Evolutionary conservation across 2,797 vertebrate genomes (phyloP).

Genomic region (Pseudotriccus pelzelni): DNA sequence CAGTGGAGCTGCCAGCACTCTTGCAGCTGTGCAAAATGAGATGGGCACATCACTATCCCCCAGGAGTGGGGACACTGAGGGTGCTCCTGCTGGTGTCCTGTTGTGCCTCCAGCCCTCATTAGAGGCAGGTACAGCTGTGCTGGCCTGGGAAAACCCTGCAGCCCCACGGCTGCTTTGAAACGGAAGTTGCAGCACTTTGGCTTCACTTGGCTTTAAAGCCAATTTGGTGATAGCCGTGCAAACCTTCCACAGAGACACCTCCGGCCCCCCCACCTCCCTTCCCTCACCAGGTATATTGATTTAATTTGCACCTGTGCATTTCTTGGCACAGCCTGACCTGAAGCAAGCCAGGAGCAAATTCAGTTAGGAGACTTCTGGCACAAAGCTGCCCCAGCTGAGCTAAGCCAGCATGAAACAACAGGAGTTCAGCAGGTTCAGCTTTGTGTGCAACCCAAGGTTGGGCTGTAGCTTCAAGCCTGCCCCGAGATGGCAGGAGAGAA

Average conservation of each 20-base stretch:
- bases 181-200: accelerated
- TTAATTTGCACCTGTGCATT: constrained; percentile 57
- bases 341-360: constrained; percentile 23
- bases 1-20: background rate
- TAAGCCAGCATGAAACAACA: background rate
- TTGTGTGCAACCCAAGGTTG: background rate
- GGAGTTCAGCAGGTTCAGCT: background rate
- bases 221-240: background rate
- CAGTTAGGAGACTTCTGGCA: constrained; percentile 38
- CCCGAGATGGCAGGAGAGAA: background rate
- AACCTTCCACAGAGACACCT: background rate
- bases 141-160: background rate
- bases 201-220: background rate
- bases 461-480: background rate
- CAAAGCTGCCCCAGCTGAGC: constrained; percentile 23
- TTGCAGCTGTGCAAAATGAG: background rate
- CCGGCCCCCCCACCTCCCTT: too few species aligned
- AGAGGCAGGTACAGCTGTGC: background rate
- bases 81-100: accelerated
- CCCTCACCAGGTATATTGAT: constrained; percentile 27
- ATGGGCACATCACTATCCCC: background rate
- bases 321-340: background rate
- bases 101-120: background rate
- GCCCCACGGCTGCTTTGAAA: accelerated
- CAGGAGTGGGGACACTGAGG: accelerated